These are phyloP conservation scores for Panulirus ornatus DNA, from an alignment of 1,140 invertebrate species.

Conservation along the genomic window DNA sequence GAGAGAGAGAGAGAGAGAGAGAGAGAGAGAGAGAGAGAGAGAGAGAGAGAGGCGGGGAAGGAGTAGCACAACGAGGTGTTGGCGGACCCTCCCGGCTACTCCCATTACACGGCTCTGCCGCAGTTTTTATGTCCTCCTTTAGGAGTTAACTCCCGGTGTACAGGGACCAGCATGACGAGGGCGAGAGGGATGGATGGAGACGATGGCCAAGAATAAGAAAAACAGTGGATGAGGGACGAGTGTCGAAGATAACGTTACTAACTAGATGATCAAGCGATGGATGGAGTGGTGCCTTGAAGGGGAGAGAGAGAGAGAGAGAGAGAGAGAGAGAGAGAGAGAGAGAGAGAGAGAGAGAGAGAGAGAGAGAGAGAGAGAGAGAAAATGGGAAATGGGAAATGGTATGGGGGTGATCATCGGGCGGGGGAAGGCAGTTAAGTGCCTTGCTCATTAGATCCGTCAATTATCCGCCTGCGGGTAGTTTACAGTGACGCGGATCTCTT, in stretches of 20 bases:
- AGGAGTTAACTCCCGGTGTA: background rate
- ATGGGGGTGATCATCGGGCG: background rate
- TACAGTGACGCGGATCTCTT: too few species aligned
- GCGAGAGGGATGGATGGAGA: background rate
- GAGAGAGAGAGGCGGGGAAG: background rate
- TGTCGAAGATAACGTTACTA: too few species aligned
- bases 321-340: conserved; percentile 9
- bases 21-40: conserved; percentile 34
- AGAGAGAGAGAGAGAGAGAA: background rate
- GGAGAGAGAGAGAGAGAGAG: conserved; percentile 16
- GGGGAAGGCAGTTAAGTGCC: background rate
- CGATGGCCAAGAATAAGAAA: too few species aligned
- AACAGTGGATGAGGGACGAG: too few species aligned
- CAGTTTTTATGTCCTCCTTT: conserved; percentile 6
- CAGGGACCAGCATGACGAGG: too few species aligned
- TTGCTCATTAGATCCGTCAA: conserved; percentile 23
- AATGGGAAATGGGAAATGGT: background rate
- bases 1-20: conserved; percentile 16
- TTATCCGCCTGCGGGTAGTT: background rate
- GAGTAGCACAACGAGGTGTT: conserved; percentile 31
- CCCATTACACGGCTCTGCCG: conserved; percentile 25
- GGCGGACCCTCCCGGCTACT: conserved; percentile 30
- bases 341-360: conserved; percentile 7
- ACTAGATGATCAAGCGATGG: too few species aligned
- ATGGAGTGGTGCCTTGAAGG: too few species aligned